Percentiles rank a stretch among this genome's conserved stretches.
Evolutionary conservation across 2,113 vertebrate species (phyloP).

Genomic region (Blennius ocellaris): DNA sequence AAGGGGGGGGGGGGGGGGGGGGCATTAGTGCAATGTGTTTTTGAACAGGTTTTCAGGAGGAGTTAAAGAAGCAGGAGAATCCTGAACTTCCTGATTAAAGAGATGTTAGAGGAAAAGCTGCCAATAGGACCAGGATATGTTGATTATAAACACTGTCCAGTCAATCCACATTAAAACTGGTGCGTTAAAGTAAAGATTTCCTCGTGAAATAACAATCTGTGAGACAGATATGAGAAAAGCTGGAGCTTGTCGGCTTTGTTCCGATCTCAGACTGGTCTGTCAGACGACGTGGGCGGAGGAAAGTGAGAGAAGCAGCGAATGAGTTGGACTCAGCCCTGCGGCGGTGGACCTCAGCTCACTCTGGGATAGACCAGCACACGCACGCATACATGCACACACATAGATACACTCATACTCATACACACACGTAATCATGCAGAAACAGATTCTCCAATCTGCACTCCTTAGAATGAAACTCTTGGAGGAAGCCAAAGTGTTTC

Average conservation of each 20-base stretch:
- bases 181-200: slow-evolving; percentile 6
- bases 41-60: slow-evolving; percentile 2
- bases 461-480: slow-evolving; percentile 29
- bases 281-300: slow-evolving; percentile 73
- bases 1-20: slow-evolving; percentile 1
- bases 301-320: slow-evolving; percentile 64
- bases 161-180: too few relatives aligned
- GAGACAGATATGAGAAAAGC: slow-evolving; percentile 5
- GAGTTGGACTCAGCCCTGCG: slow-evolving; percentile 61
- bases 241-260: slow-evolving; percentile 48
- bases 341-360: slow-evolving; percentile 65
- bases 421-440: slow-evolving; percentile 49
- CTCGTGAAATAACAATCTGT: slow-evolving; percentile 14
- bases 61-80: slow-evolving; percentile 5
- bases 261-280: slow-evolving; percentile 57
- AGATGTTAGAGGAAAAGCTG: slow-evolving; percentile 7
- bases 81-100: slow-evolving; percentile 19
- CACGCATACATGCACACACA: slow-evolving; percentile 19
- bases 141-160: too few relatives aligned
- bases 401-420: slow-evolving; percentile 28
- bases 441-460: slow-evolving; percentile 36
- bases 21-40: slow-evolving; percentile 24
- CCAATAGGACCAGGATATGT: slow-evolving; percentile 11
- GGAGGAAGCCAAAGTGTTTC: slow-evolving; percentile 40
- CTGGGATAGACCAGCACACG: slow-evolving; percentile 39